Evolutionary conservation across 2,888 invertebrate genomes (phyloP), one percentile per base, ranked within the genome.

Genomic region (Creontiades dilutus): DNA sequence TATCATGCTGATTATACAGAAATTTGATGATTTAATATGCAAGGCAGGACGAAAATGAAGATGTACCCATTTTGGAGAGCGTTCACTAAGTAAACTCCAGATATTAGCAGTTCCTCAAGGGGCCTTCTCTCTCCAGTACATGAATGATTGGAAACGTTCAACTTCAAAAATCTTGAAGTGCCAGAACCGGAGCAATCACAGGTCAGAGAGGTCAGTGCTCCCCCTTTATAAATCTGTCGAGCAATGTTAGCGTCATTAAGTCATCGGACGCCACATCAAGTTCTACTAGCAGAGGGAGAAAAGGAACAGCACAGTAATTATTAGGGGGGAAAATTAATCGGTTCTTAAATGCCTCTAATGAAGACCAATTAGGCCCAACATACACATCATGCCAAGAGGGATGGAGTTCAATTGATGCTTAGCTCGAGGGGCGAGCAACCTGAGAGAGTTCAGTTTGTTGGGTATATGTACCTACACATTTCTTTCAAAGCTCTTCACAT

Each of bases 331-430:
- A 82, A 82, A 82, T 82, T 82, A 82, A 82, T 82, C 82, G 82
- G 12, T 55, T 27, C 82, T 82, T 55, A 82, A 82, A 82, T 55
- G 48, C 52, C 55, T 82, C 48, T n/a, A 82, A 82, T 82, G 23
- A 82, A 48, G 4, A 48, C 82, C 82, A 82, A 82, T 82, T 82
- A 82, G 52, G 27, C 82, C 47, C 52, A 82, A 82, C 82, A 55
- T 82, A 82, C 82, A 82, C 82, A 48, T 82, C 48, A 68, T 23
- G 68, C 68, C 68, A 11, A 19, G 23, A 68, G 23, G 12, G 68
- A 68, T 68, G 27, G 68, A 23, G 19, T 19, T 37, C 37, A 37
- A 23, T 27, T 68, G 68, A 68, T 68, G 19, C 23, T 68, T 27
- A 68, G 68, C 68, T 23, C 27, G 61, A 23, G 23, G 68, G 23